These are phyloP conservation scores for Octomys mimax DNA, from an alignment of 2,797 vertebrate genomes.

Conservation along the genomic window DNA sequence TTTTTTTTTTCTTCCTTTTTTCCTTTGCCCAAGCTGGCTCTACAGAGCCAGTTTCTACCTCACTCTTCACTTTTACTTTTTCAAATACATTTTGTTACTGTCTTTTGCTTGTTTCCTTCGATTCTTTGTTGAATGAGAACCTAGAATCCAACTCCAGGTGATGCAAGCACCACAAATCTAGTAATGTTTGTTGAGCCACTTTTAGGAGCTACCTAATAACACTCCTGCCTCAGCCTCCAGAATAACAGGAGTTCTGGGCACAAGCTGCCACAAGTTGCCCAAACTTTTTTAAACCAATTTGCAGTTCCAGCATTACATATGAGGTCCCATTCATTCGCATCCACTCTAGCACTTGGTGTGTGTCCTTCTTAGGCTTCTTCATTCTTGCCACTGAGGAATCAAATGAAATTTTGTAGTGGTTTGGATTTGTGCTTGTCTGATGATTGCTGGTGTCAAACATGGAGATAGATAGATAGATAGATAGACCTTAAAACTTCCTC, in stretches of 20 bases:
- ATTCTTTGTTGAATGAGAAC: background rate
- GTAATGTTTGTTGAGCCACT: background rate
- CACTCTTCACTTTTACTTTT: background rate
- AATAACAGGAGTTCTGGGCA: background rate
- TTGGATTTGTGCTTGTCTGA: background rate
- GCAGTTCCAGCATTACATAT: background rate
- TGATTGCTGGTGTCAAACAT: background rate
- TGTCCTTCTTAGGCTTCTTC: conserved; percentile 12
- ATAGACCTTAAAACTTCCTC: background rate
- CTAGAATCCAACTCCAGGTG: background rate
- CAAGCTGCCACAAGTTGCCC: background rate
- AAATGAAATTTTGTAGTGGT: background rate
- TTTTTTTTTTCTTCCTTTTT: background rate
- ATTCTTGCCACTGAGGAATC: background rate
- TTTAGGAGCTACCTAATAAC: background rate
- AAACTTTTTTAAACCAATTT: background rate
- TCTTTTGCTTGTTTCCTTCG: background rate
- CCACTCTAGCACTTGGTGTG: background rate
- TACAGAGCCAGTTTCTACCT: background rate
- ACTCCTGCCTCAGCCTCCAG: background rate
- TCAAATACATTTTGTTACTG: background rate
- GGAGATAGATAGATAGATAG: background rate
- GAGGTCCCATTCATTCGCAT: background rate
- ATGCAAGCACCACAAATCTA: background rate
- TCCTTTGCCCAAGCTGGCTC: background rate